Evolutionary conservation across 2,888 invertebrate genomes (phyloP).

Genomic region (Patella ulyssiponensis): DNA sequence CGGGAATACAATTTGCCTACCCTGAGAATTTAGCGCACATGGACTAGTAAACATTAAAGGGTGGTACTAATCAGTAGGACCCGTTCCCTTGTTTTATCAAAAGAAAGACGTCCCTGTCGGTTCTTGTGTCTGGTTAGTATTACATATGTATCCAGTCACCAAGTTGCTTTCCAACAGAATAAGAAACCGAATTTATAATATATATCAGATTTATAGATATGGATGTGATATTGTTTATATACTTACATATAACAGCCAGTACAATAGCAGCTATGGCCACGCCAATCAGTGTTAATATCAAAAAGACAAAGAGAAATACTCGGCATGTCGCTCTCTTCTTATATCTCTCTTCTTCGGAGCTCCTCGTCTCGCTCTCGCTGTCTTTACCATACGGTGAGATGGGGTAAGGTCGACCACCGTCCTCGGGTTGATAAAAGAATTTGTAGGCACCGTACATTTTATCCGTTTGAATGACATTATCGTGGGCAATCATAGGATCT

Average conservation of each 20-base stretch:
- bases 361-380: slow-evolving; percentile 41
- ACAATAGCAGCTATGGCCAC: slow-evolving; percentile 45
- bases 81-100: too few species aligned
- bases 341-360: slow-evolving; percentile 44
- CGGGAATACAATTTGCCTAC: too few species aligned
- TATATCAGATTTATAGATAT: too few species aligned
- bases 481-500: slow-evolving; percentile 13
- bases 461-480: slow-evolving; percentile 7
- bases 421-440: slow-evolving; percentile 8
- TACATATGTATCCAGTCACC: too few species aligned
- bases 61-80: too few species aligned
- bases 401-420: slow-evolving; percentile 1
- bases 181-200: too few species aligned
- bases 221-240: neutral
- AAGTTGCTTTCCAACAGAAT: too few species aligned
- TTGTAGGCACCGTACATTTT: slow-evolving; percentile 18
- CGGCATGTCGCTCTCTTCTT: slow-evolving; percentile 42
- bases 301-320: slow-evolving; percentile 44
- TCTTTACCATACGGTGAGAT: neutral
- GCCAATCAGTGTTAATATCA: slow-evolving; percentile 43
- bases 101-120: too few species aligned
- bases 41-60: too few species aligned
- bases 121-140: too few species aligned
- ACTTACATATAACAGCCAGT: slow-evolving; percentile 48
- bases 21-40: too few species aligned